Percentiles rank a stretch among this genome's conserved stretches.
Conservation (phyloP, 2,888 invertebrate species). For the Portevinia maculata region DNA sequence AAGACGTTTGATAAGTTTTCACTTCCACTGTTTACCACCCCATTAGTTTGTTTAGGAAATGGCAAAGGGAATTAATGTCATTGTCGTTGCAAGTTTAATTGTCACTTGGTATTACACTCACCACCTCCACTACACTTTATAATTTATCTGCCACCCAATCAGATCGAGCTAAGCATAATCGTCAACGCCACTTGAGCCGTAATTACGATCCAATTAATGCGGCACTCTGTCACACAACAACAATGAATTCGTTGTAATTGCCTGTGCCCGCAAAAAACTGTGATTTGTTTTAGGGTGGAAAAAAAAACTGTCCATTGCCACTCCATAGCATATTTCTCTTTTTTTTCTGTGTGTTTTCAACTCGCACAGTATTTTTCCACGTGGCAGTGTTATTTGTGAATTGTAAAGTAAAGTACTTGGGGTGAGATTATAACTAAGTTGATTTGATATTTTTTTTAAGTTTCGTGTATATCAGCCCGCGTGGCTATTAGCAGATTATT, state of each 20-base stretch:
- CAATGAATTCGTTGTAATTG: slow-evolving; percentile 43
- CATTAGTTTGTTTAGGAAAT: slow-evolving; percentile 2
- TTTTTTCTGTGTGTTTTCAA: slow-evolving; percentile 11
- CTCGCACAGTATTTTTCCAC: slow-evolving; percentile 22
- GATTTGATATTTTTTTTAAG: slow-evolving; percentile 3
- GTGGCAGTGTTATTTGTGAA: slow-evolving; percentile 51
- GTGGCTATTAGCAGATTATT: neutral
- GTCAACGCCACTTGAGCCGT: slow-evolving; percentile 65
- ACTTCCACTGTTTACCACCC: slow-evolving; percentile 26
- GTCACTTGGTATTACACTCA: slow-evolving; percentile 26
- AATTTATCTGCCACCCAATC: neutral
- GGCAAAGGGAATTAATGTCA: neutral
- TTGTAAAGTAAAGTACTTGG: slow-evolving; percentile 46
- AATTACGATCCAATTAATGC: slow-evolving; percentile 66
- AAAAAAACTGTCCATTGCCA: neutral
- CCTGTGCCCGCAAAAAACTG: slow-evolving; percentile 48
- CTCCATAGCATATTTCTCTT: slow-evolving; percentile 11
- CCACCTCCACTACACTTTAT: neutral
- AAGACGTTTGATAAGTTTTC: slow-evolving; percentile 7
- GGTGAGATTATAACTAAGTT: slow-evolving; percentile 49
- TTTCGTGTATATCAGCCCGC: neutral
- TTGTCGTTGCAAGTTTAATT: slow-evolving; percentile 37
- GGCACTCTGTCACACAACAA: slow-evolving; percentile 32
- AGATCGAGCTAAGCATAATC: slow-evolving; percentile 25
- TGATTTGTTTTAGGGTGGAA: slow-evolving; percentile 48